Base-by-base conservation (phyloP, 2,888 invertebrate genomes). In the Calliphora vomitoria region DNA sequence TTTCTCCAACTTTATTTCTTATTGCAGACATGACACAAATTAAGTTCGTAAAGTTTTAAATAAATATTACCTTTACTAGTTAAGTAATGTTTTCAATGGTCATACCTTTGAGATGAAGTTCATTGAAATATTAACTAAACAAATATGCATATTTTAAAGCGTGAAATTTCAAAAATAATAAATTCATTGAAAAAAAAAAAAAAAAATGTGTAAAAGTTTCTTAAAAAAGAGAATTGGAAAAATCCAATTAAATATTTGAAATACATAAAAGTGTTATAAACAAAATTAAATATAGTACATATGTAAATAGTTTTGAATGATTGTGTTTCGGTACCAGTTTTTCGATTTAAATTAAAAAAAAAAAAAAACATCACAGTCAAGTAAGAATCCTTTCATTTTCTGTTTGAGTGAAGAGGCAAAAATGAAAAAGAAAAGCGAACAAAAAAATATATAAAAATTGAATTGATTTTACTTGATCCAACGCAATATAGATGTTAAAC, bases 401-500 rank as follows among this genome's bases (percentile, higher is more conserved):
- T 71, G 8, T 53, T 64, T 53, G 44, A 62, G 60, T 75, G 68
- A 50, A 72, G 35, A 13, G 35, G 38, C 31, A 75, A 69, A 80
- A 53, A 80, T 41, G n/a, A 60, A 75, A 62, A 75, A 71, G 10
- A 53, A 64, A 35, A 47, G 53, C 41, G 25, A 66, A 31, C 60
- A 53, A 50, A 50, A 53, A 82, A 78, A 76, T 25, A 18, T 60
- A 10, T 31, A 44, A 44, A 10, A 44, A 44, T 44, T 44, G 44
- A 68, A 60, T 38, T 60, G 50, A 79, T 58, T 88, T 89, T 89
- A 93, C 89, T 93, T 93, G 35, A 92, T 93, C 93, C 93, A 92
- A 79, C 97, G 95, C 96, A 97, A 97, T 91, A 98, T 95, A 82
- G 97, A 97, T 64, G 96, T 96, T 89, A 98, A 95, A 89, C 97